A percentile compares a stretch with the other conserved stretches of the same genome.
phyloP scores from a whole-genome alignment of 2,113 vertebrate genomes.

The Bufo gargarizans region DNA sequence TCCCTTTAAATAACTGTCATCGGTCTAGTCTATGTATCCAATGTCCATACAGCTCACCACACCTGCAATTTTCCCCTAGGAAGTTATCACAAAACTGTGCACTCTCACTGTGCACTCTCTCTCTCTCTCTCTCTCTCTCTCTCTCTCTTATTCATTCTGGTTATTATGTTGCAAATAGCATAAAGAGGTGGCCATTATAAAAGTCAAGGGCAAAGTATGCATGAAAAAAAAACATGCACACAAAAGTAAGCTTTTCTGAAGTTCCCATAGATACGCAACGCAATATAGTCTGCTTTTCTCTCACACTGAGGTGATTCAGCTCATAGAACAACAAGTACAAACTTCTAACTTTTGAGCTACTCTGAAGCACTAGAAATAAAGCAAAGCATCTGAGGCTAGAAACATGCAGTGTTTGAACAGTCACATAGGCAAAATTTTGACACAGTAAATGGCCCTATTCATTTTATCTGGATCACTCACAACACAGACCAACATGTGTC shows the following conservation, averaged over 20 bases:
- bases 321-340: not conserved
- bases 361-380: not conserved
- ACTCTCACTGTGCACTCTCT: not conserved
- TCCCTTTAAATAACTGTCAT: too few species aligned
- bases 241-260: not conserved
- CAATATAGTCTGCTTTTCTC: not conserved
- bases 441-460: not conserved
- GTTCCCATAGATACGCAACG: not conserved
- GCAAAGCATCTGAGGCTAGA: not conserved
- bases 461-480: not conserved
- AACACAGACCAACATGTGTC: not conserved
- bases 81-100: too few species aligned
- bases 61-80: too few species aligned
- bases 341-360: not conserved
- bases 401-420: not conserved
- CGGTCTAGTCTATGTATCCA: too few species aligned
- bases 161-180: not conserved
- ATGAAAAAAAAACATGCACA: not conserved
- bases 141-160: not conserved
- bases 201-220: not conserved
- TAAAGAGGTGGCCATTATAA: not conserved
- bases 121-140: not conserved
- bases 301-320: not conserved
- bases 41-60: too few species aligned
- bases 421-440: not conserved